These are phyloP conservation scores for Turnix velox DNA, from an alignment of 2,113 vertebrate genomes.

Conservation along the genomic window DNA sequence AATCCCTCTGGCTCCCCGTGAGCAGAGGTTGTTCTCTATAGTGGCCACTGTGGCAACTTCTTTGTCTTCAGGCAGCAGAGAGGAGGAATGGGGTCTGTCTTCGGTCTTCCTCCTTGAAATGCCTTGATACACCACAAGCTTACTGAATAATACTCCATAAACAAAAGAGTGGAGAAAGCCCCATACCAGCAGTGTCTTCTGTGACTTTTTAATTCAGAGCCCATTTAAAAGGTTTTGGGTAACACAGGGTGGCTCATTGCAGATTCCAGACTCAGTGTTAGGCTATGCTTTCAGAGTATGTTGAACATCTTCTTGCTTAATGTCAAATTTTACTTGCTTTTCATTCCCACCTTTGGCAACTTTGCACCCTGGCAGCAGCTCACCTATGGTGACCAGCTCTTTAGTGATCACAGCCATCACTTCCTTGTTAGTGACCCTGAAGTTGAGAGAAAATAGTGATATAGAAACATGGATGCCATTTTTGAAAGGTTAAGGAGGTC, in stretches of 20 bases:
- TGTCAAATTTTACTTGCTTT: neutral
- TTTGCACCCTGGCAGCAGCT: neutral
- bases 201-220: neutral
- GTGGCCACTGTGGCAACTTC: neutral
- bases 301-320: neutral
- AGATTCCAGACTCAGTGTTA: neutral
- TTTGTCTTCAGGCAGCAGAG: neutral
- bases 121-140: neutral
- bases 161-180: neutral
- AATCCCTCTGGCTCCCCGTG: neutral
- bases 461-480: neutral
- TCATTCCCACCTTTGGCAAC: fast-evolving
- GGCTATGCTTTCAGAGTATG: neutral
- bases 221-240: neutral
- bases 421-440: neutral
- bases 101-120: neutral
- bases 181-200: neutral
- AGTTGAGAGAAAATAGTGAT: neutral
- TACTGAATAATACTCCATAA: neutral
- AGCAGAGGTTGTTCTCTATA: neutral
- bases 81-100: neutral
- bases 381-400: neutral
- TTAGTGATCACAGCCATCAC: neutral
- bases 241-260: neutral
- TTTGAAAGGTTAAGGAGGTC: neutral